Evolutionary conservation across 92 coral and sea anemone genomes (phyloP).

Genomic region (Bergia puertoricense): DNA sequence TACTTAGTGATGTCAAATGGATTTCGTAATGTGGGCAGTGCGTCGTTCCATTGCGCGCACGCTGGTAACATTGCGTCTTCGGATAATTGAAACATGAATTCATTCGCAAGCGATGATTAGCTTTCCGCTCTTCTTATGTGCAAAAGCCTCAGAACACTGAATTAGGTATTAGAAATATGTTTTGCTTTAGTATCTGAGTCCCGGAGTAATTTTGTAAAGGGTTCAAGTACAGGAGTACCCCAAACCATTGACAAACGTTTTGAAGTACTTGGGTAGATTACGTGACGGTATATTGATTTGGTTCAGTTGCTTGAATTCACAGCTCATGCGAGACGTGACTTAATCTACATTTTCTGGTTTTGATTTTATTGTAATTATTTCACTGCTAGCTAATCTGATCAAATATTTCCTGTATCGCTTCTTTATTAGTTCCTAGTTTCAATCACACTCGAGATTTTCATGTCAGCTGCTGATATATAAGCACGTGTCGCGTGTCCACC

Average conservation of each 20-base stretch:
- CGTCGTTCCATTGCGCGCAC: not conserved
- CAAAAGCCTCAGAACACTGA: too few relatives aligned
- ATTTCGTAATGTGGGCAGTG: not conserved
- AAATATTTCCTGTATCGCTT: not conserved
- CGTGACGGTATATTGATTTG: not conserved
- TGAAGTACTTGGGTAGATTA: not conserved
- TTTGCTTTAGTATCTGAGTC: not conserved
- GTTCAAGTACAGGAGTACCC: not conserved
- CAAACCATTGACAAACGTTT: not conserved
- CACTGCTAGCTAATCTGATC: not conserved
- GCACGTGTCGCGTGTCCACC: too few relatives aligned
- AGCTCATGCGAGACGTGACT: not conserved
- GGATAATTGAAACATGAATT: not conserved
- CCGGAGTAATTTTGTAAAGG: not conserved
- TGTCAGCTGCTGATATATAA: too few relatives aligned
- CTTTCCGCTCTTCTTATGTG: not conserved
- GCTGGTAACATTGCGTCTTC: not conserved
- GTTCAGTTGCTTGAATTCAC: not conserved
- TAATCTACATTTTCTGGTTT: not conserved
- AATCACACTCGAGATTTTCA: too few relatives aligned
- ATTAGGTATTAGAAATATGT: too few relatives aligned
- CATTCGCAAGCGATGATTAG: not conserved
- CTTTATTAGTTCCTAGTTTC: too few relatives aligned
- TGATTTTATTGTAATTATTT: not conserved
- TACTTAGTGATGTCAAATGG: not conserved